Conservation (phyloP, 1,140 invertebrate genomes). For the Oryctes rhinoceros region DNA sequence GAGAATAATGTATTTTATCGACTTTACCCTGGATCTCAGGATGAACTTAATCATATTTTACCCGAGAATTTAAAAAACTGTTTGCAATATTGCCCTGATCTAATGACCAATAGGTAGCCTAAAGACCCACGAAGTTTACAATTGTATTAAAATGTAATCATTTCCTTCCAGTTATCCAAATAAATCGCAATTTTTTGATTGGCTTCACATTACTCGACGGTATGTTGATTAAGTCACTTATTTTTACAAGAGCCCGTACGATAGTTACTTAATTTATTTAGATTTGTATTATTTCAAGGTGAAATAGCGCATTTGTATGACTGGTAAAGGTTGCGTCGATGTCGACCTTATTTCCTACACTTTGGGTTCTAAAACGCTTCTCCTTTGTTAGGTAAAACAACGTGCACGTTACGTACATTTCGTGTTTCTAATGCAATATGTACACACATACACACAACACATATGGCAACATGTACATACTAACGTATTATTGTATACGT, state of each 20-base stretch:
- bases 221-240: background rate
- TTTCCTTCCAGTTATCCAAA: no score
- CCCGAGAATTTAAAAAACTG: no score
- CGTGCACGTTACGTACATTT: conserved; percentile 13
- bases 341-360: conserved; percentile 41
- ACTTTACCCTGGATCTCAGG: no score
- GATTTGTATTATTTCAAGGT: conserved; percentile 41
- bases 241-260: conserved; percentile 1
- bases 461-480: background rate
- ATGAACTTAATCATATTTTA: no score
- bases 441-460: background rate
- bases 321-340: conserved; percentile 30
- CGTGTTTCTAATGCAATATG: conserved; percentile 43
- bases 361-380: conserved; percentile 39
- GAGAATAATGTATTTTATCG: no score
- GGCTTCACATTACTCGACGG: no score
- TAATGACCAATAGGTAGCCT: no score
- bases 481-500: conserved; percentile 5
- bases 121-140: no score
- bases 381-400: conserved; percentile 41
- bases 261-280: conserved; percentile 18
- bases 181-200: no score
- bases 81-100: no score
- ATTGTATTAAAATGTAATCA: no score
- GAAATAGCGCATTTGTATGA: conserved; percentile 37